Evolutionary conservation across 2,888 invertebrate species (phyloP).

Genomic region (Nematopogon swammerdamellus): DNA sequence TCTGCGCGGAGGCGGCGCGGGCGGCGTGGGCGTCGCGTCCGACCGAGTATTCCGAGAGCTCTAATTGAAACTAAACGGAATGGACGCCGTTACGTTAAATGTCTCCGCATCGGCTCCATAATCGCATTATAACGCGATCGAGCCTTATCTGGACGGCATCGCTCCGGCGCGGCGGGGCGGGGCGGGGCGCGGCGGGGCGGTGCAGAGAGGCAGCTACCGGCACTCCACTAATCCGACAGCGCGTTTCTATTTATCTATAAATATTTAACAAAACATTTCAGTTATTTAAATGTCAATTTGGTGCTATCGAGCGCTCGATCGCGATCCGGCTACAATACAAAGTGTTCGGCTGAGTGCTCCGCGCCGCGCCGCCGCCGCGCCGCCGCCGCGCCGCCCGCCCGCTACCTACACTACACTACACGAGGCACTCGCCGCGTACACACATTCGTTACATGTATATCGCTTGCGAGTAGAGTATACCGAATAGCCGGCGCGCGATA

Average conservation of each 20-base stretch:
- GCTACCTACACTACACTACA: no score
- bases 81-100: not conserved
- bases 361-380: not conserved
- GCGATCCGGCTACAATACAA: not conserved
- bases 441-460: no score
- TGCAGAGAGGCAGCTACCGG: not conserved
- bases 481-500: no score
- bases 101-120: not conserved
- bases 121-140: not conserved
- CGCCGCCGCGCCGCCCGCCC: not conserved
- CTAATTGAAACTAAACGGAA: not conserved
- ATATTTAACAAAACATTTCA: not conserved
- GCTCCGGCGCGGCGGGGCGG: not conserved
- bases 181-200: not conserved
- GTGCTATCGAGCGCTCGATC: not conserved
- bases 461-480: no score
- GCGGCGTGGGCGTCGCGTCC: no score
- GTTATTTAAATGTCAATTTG: not conserved
- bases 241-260: not conserved
- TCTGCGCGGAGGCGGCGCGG: no score
- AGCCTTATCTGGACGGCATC: not conserved
- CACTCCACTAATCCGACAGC: not conserved
- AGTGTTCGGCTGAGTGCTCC: not conserved
- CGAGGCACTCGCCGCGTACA: no score
- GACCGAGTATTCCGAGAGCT: no score